These are phyloP conservation scores for Labeo catla DNA, from an alignment of 2,113 vertebrate species.

Conservation along the genomic window DNA sequence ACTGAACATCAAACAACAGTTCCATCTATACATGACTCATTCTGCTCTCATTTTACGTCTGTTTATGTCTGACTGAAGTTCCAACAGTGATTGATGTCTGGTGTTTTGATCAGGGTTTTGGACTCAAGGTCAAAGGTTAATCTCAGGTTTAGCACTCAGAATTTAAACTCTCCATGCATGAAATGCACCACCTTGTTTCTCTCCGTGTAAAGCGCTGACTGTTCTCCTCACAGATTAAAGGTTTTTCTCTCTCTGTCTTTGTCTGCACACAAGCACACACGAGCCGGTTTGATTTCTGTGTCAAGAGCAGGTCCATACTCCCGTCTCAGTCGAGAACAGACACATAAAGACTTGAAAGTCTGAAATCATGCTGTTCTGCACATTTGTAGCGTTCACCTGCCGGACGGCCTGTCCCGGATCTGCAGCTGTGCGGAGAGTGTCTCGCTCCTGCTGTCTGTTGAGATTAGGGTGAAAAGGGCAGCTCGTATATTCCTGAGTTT, in stretches of 20 bases:
- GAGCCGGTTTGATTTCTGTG: constrained; percentile 32
- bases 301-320: constrained; percentile 28
- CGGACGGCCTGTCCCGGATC: neutral
- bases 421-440: constrained; percentile 1
- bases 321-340: constrained; percentile 32
- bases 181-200: neutral
- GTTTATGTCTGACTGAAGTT: neutral
- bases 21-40: neutral
- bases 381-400: constrained; percentile 18
- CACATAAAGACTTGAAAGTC: constrained; percentile 38
- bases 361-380: constrained; percentile 22
- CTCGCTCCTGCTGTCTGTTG: neutral
- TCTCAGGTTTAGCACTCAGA: neutral
- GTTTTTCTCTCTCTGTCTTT: constrained; percentile 21
- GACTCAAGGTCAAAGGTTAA: neutral
- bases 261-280: constrained; percentile 7
- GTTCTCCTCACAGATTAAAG: constrained; percentile 34
- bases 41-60: neutral
- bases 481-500: neutral
- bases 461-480: constrained; percentile 36
- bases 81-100: neutral
- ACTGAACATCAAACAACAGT: neutral
- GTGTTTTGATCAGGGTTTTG: neutral
- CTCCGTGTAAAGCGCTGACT: constrained; percentile 33
- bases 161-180: constrained; percentile 5